These are phyloP conservation scores for Nyctibius grandis DNA, from an alignment of 2,797 vertebrate species.

Conservation along the genomic window DNA sequence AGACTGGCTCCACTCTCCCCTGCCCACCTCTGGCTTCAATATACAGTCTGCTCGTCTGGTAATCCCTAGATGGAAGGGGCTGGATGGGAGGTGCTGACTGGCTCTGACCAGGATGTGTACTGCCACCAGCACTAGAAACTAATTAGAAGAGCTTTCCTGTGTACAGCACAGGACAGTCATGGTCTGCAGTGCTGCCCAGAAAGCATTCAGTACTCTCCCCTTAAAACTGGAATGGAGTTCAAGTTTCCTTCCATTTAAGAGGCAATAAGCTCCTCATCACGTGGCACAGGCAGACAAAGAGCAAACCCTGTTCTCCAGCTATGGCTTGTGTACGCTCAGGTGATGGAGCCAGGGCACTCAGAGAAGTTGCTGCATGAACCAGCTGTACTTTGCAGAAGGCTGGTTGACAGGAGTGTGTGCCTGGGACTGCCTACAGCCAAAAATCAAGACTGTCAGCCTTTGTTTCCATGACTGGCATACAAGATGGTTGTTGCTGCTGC, in stretches of 20 bases:
- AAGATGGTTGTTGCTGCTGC: not conserved
- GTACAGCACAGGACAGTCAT: not conserved
- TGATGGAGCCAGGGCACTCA: not conserved
- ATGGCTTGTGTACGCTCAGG: fast-evolving
- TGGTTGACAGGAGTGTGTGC: not conserved
- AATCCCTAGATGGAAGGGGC: not conserved
- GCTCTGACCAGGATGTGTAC: not conserved
- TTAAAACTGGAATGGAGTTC: not conserved
- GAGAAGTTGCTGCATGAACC: not conserved
- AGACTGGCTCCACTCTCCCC: conserved; percentile 34
- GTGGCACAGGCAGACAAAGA: not conserved
- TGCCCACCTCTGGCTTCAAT: conserved; percentile 52
- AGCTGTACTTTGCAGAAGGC: not conserved
- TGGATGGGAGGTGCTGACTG: not conserved
- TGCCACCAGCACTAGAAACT: not conserved
- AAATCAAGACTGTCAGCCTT: not conserved
- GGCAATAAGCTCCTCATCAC: not conserved
- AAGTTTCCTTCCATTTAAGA: not conserved
- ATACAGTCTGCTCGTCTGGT: not conserved
- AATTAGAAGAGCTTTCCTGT: conserved; percentile 13
- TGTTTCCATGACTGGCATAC: not conserved
- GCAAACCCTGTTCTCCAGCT: not conserved
- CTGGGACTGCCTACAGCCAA: not conserved
- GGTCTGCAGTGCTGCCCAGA: not conserved
- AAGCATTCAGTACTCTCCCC: not conserved